phyloP scores from a whole-genome alignment of 2,888 invertebrate genomes.

The Leucophenga montana region DNA sequence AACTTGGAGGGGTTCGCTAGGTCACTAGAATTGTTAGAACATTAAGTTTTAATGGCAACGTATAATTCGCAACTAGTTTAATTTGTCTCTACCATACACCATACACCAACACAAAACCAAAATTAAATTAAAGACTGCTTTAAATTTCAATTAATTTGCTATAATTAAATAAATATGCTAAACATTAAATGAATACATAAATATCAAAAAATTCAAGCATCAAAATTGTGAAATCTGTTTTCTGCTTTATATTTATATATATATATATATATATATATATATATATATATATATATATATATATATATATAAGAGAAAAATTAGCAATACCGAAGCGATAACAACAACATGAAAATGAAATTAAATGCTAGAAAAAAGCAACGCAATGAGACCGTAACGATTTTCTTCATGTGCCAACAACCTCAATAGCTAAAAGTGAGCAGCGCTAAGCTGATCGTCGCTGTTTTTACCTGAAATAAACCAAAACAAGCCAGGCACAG shows the following conservation, averaged over 20 bases:
- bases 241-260: neutral
- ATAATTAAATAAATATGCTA: too few relatives aligned
- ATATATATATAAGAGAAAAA: too few relatives aligned
- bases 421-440: slow-evolving; percentile 6
- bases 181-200: neutral
- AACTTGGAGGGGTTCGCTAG: too few relatives aligned
- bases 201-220: slow-evolving; percentile 14
- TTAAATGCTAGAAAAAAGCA: slow-evolving; percentile 49
- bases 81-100: too few relatives aligned
- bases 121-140: too few relatives aligned
- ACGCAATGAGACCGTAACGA: slow-evolving; percentile 60
- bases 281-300: too few relatives aligned
- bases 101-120: too few relatives aligned
- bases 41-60: too few relatives aligned
- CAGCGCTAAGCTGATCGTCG: neutral
- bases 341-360: slow-evolving; percentile 55
- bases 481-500: neutral
- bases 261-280: too few relatives aligned
- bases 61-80: too few relatives aligned
- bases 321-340: slow-evolving; percentile 16
- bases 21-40: too few relatives aligned
- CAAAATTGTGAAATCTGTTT: slow-evolving; percentile 22
- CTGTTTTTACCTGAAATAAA: neutral
- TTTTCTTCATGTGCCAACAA: slow-evolving; percentile 42
- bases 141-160: too few relatives aligned